Evolutionary conservation across 2,797 vertebrate species (phyloP).

Genomic region (Crocodylus rhombifer): DNA sequence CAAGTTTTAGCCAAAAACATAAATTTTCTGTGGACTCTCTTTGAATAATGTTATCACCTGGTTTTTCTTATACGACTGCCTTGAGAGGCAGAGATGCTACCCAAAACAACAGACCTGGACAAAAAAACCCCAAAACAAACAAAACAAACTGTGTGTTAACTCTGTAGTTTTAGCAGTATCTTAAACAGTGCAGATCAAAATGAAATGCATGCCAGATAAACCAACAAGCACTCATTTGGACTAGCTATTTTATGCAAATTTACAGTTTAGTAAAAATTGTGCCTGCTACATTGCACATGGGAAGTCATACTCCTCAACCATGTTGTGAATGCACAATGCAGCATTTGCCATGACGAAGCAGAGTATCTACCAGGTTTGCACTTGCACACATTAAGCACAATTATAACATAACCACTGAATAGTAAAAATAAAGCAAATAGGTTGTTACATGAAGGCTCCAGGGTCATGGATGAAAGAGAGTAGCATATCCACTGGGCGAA

Average conservation of each 20-base stretch:
- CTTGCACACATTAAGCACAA: not conserved
- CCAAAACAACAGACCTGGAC: not conserved
- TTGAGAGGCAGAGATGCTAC: slow-evolving; percentile 2
- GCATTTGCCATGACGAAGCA: not conserved
- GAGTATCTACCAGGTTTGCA: slow-evolving; percentile 1
- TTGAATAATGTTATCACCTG: not conserved
- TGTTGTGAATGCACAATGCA: not conserved
- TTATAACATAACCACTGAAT: not conserved
- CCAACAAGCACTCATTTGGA: not conserved
- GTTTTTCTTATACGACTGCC: not conserved
- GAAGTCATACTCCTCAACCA: not conserved
- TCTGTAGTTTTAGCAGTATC: slow-evolving; percentile 15
- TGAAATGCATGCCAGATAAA: slow-evolving; percentile 42
- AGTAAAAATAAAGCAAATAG: not conserved
- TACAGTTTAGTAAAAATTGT: not conserved
- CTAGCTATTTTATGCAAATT: slow-evolving; percentile 18
- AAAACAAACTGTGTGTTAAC: slow-evolving; percentile 6
- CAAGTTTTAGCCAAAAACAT: not conserved
- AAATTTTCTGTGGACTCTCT: not conserved
- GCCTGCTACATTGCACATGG: not conserved
- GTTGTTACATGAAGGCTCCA: not conserved
- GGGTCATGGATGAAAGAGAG: not conserved
- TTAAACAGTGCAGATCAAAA: not conserved
- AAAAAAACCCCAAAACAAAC: not conserved
- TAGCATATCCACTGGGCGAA: not conserved